These are phyloP conservation scores for Kryptolebias ocellatus DNA, from an alignment of 2,797 vertebrate genomes.

Conservation along the genomic window DNA sequence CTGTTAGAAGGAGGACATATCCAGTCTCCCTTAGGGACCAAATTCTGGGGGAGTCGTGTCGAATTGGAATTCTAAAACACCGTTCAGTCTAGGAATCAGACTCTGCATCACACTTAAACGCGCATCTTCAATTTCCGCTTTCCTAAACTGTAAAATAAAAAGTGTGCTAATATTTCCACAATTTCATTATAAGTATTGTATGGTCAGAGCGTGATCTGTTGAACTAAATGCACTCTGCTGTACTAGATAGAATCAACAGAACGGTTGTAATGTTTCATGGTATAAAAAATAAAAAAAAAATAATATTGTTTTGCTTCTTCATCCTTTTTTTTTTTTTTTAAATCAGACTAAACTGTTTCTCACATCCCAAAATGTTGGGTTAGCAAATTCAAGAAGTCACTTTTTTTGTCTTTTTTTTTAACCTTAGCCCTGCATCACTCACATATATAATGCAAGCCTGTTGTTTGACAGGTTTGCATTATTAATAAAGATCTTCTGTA, in stretches of 20 bases:
- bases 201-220: conserved; percentile 48
- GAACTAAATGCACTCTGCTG: conserved; percentile 58
- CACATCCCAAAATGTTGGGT: conserved; percentile 25
- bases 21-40: conserved; percentile 71
- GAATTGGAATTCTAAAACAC: conserved; percentile 55
- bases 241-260: conserved; percentile 30
- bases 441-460: conserved; percentile 56
- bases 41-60: conserved; percentile 57
- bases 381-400: conserved; percentile 18
- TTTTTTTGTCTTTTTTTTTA: conserved; percentile 37
- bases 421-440: conserved; percentile 41
- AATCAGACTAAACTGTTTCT: conserved; percentile 35
- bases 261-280: conserved; percentile 44
- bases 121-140: conserved; percentile 32
- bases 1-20: conserved; percentile 63
- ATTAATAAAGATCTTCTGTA: conserved; percentile 28
- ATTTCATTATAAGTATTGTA: conserved; percentile 52
- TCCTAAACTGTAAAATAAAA: conserved; percentile 39
- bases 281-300: conserved; percentile 16
- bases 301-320: conserved; percentile 46
- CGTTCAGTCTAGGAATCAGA: conserved; percentile 61
- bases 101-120: conserved; percentile 41
- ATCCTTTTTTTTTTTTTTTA: conserved; percentile 25
- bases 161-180: conserved; percentile 58
- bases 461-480: conserved; percentile 35